Evolutionary conservation across 1,140 invertebrate species (phyloP).

Genomic region (Thaumatotibia leucotreta): DNA sequence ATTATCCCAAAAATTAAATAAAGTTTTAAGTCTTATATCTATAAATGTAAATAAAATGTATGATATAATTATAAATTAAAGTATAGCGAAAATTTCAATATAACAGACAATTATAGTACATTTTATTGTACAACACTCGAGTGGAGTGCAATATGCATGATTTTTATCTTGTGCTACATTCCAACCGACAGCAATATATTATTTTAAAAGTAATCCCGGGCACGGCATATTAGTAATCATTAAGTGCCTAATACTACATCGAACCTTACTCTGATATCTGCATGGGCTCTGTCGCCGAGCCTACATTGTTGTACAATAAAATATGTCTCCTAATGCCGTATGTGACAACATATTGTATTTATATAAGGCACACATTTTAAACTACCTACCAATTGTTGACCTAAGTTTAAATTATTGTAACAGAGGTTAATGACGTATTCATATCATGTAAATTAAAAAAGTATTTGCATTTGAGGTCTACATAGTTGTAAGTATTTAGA

Average conservation of each 20-base stretch:
- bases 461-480: conserved; percentile 76
- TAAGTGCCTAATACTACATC: conserved; percentile 38
- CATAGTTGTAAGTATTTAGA: conserved; percentile 72
- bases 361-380: conserved; percentile 4
- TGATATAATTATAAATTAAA: conserved; percentile 57
- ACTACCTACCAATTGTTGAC: conserved; percentile 13
- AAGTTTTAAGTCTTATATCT: conserved; percentile 66
- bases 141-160: conserved; percentile 70
- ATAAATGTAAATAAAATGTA: conserved; percentile 73
- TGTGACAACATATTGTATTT: not conserved
- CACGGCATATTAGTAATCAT: not conserved
- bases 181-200: conserved; percentile 46
- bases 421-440: conserved; percentile 72
- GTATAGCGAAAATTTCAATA: conserved; percentile 48
- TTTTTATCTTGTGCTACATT: conserved; percentile 66
- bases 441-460: conserved; percentile 75
- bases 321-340: not conserved
- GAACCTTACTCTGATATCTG: conserved; percentile 23
- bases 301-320: conserved; percentile 2
- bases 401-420: conserved; percentile 51
- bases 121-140: conserved; percentile 38
- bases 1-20: conserved; percentile 76
- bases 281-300: not conserved
- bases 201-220: not conserved
- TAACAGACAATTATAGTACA: conserved; percentile 48